Evolutionary conservation across 1,140 invertebrate genomes (phyloP).

Genomic region (Drosophila biarmipes): DNA sequence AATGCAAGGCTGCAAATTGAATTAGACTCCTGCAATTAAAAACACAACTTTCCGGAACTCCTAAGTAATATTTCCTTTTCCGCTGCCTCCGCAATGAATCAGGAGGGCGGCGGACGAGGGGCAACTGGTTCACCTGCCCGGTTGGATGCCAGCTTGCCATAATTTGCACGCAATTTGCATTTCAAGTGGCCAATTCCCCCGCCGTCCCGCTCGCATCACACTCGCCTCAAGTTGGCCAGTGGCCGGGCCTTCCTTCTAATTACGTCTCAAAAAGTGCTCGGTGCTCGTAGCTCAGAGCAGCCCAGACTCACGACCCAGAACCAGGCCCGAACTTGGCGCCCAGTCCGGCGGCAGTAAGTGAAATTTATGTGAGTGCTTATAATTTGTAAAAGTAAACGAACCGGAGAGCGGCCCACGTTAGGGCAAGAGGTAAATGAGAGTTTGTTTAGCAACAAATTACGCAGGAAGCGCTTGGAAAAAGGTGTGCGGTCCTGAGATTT

Average conservation of each 20-base stretch:
- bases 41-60: conserved; percentile 56
- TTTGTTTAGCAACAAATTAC: conserved; percentile 68
- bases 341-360: conserved; percentile 51
- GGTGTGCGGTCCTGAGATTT: conserved; percentile 53
- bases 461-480: conserved; percentile 19
- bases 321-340: conserved; percentile 45
- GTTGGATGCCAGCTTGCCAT: conserved; percentile 72
- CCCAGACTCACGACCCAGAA: conserved; percentile 5
- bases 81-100: conserved; percentile 34
- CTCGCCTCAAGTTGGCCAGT: conserved; percentile 42
- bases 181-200: conserved; percentile 73
- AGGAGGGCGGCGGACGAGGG: conserved; percentile 42
- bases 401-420: conserved; percentile 9
- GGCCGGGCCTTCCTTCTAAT: conserved; percentile 61
- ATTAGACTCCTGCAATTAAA: conserved; percentile 69
- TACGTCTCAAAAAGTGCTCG: conserved; percentile 61
- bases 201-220: conserved; percentile 11
- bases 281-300: conserved; percentile 38
- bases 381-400: conserved; percentile 66
- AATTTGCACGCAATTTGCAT: conserved; percentile 83
- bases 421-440: conserved; percentile 30
- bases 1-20: conserved; percentile 56
- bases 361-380: conserved; percentile 80
- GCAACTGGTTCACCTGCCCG: conserved; percentile 60
- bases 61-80: conserved; percentile 62